Percentiles rank a stretch among this genome's conserved stretches.
Evolutionary conservation across 2,888 invertebrate genomes (phyloP).

Genomic region (Nymphalis urticae): DNA sequence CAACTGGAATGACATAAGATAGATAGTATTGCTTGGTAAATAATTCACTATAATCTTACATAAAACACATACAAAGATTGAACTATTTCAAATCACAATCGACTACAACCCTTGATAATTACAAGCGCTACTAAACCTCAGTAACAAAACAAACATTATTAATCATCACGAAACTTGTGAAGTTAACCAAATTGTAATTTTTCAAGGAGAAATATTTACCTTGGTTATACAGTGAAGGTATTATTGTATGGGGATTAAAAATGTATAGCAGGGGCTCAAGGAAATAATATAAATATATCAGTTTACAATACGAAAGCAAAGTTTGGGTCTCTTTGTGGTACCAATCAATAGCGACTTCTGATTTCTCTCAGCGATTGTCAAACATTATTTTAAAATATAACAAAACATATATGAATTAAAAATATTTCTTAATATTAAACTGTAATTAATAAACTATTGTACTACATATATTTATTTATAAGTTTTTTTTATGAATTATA

Average conservation of each 20-base stretch:
- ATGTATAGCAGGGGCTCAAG: slow-evolving; percentile 63
- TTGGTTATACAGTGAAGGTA: slow-evolving; percentile 33
- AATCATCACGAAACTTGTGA: slow-evolving; percentile 50
- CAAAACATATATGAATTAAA: neutral
- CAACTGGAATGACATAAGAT: no score
- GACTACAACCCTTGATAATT: no score
- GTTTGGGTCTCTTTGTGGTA: slow-evolving; percentile 75
- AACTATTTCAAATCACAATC: no score
- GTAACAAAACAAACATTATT: slow-evolving; percentile 57
- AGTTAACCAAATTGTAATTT: slow-evolving; percentile 62
- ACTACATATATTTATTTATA: no score
- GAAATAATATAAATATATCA: slow-evolving; percentile 80
- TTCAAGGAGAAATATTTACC: slow-evolving; percentile 59
- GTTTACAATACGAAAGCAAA: slow-evolving; percentile 69
- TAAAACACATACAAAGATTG: no score
- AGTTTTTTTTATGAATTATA: no score
- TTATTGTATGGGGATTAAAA: slow-evolving; percentile 60
- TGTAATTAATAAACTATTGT: no score
- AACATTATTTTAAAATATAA: slow-evolving; percentile 41
- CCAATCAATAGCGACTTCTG: slow-evolving; percentile 65
- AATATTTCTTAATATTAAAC: no score
- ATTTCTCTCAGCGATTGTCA: slow-evolving; percentile 52
- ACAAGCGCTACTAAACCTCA: slow-evolving; percentile 3
- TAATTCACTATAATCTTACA: no score
- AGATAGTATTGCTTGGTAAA: no score